Base-by-base conservation (phyloP, 2,113 vertebrate species). In the Anguilla japonica region DNA sequence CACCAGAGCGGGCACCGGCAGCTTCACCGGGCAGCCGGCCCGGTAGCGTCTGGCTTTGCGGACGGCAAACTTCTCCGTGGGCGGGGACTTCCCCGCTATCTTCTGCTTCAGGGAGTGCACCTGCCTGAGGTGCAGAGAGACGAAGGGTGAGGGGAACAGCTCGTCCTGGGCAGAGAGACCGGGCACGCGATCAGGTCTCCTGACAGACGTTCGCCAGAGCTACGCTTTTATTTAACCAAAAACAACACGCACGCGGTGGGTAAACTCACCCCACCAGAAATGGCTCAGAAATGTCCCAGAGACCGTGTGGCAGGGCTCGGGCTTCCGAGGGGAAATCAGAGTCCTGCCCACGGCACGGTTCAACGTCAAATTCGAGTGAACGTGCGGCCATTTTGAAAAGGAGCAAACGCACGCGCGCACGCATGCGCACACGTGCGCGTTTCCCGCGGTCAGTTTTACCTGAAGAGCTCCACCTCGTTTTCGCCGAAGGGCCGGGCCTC, bases 61-160 rank as follows among this genome's bases (percentile, higher is more conserved):
- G n/a, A 96, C 95, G 0, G 95, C 96, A 92, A 96, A 96, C 92
- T 97, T 97, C 90, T 97, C 96, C 0, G 96, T 97, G 3, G 96
- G 96, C 0, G 95, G 96, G 88, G 96, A 97, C 88, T 97, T 97
- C 15, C 96, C 96, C 2, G 96, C 96, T 79, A 96, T 96, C 93
- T 96, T 97, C 91, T 96, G 95, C 87, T 96, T 97, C 79, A 96
- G 93, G n/a, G 92, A 86, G n/a, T 94, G 92, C 0, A 97, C 96
- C 90, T 94, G 92, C 91, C 96, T 97, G 87, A 53, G 82, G n/a
- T 53, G 50, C 7, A 11, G 50, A 53, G 87, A 40, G 79, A 39
- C 40, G 83, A 18, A 81, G 6, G n/a, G 43, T 86, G 34, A 75
- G 15, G 41, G 57, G 82, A 3, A 60, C 16, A 82, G 41, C 29